Evolutionary conservation across 2,888 invertebrate species (phyloP).

Genomic region (Luperina testacea): DNA sequence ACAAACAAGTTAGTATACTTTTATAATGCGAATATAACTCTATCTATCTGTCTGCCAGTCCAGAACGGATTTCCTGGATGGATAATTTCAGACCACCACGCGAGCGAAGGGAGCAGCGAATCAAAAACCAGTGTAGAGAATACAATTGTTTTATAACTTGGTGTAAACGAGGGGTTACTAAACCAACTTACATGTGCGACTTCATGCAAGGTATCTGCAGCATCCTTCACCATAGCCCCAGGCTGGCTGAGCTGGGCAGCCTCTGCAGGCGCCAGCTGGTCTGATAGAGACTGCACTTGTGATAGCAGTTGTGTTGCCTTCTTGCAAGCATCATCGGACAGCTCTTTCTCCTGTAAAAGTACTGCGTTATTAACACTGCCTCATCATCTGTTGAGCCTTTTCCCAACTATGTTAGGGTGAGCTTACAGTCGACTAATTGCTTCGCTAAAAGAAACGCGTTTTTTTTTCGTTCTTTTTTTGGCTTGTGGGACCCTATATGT

Average conservation of each 20-base stretch:
- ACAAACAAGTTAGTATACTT: background rate
- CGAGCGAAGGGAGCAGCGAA: background rate
- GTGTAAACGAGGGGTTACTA: background rate
- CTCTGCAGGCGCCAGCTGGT: conserved; percentile 60
- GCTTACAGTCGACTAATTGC: background rate
- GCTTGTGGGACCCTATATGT: background rate
- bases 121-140: background rate
- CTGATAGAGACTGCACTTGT: conserved; percentile 65
- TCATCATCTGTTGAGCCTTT: background rate
- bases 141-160: background rate
- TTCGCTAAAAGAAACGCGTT: background rate
- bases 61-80: background rate
- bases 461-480: background rate
- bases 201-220: conserved; percentile 67
- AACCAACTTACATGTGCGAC: conserved; percentile 57
- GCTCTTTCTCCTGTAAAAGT: conserved; percentile 48
- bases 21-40: background rate
- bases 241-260: conserved; percentile 56
- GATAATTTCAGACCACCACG: background rate
- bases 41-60: background rate
- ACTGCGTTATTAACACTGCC: background rate
- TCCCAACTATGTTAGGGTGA: background rate
- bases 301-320: conserved; percentile 68
- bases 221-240: conserved; percentile 62
- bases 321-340: conserved; percentile 69